phyloP scores from a whole-genome alignment of 2,113 vertebrate species.

The Oreochromis niloticus region DNA sequence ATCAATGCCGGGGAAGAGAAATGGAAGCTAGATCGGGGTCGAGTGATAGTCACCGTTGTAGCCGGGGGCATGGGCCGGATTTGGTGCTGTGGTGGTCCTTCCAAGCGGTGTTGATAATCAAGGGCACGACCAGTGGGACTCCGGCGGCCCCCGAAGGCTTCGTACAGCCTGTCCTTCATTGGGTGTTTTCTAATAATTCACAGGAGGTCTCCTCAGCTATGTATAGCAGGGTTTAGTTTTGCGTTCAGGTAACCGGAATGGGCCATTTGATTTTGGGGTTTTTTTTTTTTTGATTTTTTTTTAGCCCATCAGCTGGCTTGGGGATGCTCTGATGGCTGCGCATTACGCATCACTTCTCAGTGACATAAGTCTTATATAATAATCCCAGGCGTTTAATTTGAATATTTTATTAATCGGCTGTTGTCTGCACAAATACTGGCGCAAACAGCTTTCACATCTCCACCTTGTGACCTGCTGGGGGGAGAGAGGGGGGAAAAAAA shows the following conservation, averaged over 20 bases:
- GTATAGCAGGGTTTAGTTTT: neutral
- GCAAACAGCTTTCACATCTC: conserved; percentile 18
- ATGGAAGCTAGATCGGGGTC: neutral
- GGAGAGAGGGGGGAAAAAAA: neutral
- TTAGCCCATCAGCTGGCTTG: conserved; percentile 16
- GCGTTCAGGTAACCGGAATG: conserved; percentile 19
- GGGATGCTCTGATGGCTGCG: conserved; percentile 42
- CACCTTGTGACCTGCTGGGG: neutral
- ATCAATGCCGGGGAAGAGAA: neutral
- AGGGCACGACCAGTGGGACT: conserved; percentile 51
- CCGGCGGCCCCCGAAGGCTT: neutral
- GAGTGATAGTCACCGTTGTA: conserved; percentile 8
- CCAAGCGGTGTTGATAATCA: conserved; percentile 34
- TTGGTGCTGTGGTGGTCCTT: conserved; percentile 21
- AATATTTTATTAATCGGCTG: neutral
- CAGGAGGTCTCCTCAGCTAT: neutral
- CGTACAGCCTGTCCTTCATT: neutral
- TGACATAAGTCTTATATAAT: conserved; percentile 63
- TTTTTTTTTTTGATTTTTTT: neutral
- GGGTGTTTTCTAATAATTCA: neutral
- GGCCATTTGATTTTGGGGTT: neutral
- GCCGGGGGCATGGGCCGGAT: conserved; percentile 27
- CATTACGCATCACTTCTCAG: conserved; percentile 49
- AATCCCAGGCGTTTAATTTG: conserved; percentile 27
- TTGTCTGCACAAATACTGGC: conserved; percentile 11